Percentiles rank a stretch among this genome's conserved stretches.
Conservation (phyloP, 2,113 vertebrate genomes). For the Mesoclemmys tuberculata region DNA sequence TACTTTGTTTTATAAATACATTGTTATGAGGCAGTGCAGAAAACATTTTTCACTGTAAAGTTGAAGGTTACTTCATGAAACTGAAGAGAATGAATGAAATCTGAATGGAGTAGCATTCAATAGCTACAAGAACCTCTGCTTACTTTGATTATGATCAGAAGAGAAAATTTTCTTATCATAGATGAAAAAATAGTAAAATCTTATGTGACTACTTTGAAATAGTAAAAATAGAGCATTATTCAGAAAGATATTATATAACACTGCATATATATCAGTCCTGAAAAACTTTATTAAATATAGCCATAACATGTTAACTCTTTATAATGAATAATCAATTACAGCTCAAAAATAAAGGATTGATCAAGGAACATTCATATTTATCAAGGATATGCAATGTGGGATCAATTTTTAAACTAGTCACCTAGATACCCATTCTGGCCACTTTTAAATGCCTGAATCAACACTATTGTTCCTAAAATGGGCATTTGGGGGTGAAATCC, state of each 20-base stretch:
- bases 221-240: background rate
- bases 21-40: conserved; percentile 14
- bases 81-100: background rate
- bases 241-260: background rate
- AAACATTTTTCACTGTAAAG: conserved; percentile 29
- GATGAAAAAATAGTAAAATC: background rate
- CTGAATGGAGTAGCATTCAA: background rate
- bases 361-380: background rate
- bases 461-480: background rate
- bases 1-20: conserved; percentile 42
- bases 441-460: background rate
- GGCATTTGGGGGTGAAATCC: background rate
- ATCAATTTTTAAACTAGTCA: background rate
- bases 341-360: background rate
- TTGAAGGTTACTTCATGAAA: conserved; percentile 31
- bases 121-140: background rate
- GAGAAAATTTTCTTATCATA: background rate
- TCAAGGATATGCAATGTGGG: background rate
- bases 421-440: background rate
- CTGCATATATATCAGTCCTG: background rate
- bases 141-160: background rate
- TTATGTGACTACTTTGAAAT: background rate
- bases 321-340: background rate
- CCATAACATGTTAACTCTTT: background rate
- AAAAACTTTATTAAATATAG: background rate